Percentiles rank a stretch among this genome's conserved stretches.
These are phyloP conservation scores for Bombus pyrosoma DNA, from an alignment of 1,140 invertebrate species.

Conservation along the genomic window DNA sequence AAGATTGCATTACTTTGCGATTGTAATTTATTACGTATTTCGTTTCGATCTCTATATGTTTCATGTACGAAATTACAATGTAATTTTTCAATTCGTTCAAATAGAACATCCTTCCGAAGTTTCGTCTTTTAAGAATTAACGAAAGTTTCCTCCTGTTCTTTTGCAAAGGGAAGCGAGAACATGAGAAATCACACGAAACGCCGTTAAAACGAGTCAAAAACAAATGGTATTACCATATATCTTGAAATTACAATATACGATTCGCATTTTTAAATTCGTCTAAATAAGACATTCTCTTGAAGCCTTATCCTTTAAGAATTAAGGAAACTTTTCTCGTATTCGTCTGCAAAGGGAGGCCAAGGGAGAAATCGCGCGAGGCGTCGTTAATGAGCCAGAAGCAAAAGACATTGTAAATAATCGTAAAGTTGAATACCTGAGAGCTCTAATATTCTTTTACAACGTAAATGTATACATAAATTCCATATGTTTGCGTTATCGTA, in stretches of 20 bases:
- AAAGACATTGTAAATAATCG: slow-evolving; percentile 16
- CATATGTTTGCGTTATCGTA: neutral
- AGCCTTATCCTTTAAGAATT: neutral
- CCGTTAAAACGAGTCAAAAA: neutral
- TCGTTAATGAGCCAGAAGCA: neutral
- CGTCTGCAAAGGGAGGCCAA: neutral
- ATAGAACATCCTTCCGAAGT: neutral
- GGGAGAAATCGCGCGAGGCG: no score
- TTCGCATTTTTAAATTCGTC: neutral
- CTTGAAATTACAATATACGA: neutral
- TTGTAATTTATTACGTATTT: neutral
- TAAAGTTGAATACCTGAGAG: neutral
- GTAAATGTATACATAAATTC: slow-evolving; percentile 10
- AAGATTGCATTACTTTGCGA: neutral
- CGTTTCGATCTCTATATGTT: neutral
- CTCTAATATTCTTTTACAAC: neutral
- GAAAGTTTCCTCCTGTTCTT: neutral
- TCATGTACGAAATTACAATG: neutral
- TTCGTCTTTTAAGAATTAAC: neutral
- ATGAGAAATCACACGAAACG: no score
- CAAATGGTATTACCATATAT: neutral
- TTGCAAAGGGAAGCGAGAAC: no score
- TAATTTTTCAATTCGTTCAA: neutral
- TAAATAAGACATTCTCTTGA: neutral
- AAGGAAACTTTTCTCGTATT: neutral